Evolutionary conservation across 2,797 vertebrate genomes (phyloP), one percentile per base, ranked within the genome.

Genomic region (Chanos chanos): DNA sequence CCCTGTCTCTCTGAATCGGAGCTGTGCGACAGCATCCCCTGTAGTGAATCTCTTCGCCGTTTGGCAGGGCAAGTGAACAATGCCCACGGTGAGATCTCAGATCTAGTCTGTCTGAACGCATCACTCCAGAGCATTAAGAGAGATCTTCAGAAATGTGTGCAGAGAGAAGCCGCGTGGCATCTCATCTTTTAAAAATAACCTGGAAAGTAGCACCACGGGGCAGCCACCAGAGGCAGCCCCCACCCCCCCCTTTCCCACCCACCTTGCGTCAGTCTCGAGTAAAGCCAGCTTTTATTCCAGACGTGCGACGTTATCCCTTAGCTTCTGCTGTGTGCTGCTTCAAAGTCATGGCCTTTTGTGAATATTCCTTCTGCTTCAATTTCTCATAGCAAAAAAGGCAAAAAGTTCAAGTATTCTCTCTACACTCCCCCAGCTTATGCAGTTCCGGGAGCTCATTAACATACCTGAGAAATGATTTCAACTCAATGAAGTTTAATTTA

Each of bases 71-170:
- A n/a, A n/a, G n/a, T n/a, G 5, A 19, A 37, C 3, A n/a, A 22
- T 45, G 16, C 40, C 40, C 12, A 9, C 10, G 36, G 34, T 7
- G n/a, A 49, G 22, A 27, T 36, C 15, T 60, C 27, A 48, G 41
- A 25, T 33, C 50, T 61, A 2, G 13, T 49, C 52, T 28, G 59
- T 58, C 54, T 8, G 57, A 48, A 55, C 36, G 25, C 55, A 53
- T 58, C 51, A 54, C 40, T 21, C 13, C 21, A 21, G 13, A 61
- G 43, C 41, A 55, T 68, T 43, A 61, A 49, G 51, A n/a, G 40
- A 34, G 40, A 37, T 54, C 49, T 48, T 64, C 47, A 64, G 47
- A 64, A 61, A 68, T 40, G 36, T 30, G 53, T 34, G 22, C n/a
- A 53, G 47, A 34, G 69, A 33, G 47, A 41, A 70, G 15, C 41